Conservation (phyloP, 2,113 vertebrate genomes). For the Chlamydotis undulata region DNA sequence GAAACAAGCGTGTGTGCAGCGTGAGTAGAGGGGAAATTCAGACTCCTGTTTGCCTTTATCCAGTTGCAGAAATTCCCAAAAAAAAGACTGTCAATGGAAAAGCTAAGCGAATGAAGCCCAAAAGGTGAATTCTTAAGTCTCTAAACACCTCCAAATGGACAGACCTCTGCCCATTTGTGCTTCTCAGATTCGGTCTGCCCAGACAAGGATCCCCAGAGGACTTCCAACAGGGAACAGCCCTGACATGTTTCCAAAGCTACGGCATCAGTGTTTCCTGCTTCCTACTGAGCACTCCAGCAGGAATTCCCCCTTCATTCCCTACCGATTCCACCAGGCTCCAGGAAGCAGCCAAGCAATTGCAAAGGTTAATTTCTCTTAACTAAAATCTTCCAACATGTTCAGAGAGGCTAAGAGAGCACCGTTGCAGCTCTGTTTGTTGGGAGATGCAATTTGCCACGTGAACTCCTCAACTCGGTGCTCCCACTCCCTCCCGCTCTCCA, state of each 20-base stretch:
- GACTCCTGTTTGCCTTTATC: conserved; percentile 18
- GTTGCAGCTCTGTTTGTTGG: neutral
- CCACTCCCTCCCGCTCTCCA: neutral
- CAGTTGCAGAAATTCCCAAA: neutral
- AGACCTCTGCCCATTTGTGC: neutral
- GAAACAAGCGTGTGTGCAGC: neutral
- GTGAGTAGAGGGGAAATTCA: neutral
- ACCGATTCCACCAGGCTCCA: neutral
- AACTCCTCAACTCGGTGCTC: fast-evolving
- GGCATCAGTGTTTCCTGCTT: neutral
- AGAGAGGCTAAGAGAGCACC: neutral
- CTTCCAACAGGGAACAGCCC: neutral
- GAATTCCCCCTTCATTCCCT: neutral
- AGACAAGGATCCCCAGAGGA: neutral
- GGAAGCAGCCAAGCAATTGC: neutral
- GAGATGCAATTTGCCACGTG: neutral
- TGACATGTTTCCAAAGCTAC: neutral
- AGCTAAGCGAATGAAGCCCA: neutral
- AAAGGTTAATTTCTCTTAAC: neutral
- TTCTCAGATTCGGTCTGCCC: neutral
- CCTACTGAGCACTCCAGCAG: neutral
- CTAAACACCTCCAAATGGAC: neutral
- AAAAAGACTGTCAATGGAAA: neutral
- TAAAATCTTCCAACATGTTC: neutral
- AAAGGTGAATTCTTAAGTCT: neutral